These are phyloP conservation scores for Hetaerina americana DNA, from an alignment of 1,140 invertebrate species.

Conservation along the genomic window DNA sequence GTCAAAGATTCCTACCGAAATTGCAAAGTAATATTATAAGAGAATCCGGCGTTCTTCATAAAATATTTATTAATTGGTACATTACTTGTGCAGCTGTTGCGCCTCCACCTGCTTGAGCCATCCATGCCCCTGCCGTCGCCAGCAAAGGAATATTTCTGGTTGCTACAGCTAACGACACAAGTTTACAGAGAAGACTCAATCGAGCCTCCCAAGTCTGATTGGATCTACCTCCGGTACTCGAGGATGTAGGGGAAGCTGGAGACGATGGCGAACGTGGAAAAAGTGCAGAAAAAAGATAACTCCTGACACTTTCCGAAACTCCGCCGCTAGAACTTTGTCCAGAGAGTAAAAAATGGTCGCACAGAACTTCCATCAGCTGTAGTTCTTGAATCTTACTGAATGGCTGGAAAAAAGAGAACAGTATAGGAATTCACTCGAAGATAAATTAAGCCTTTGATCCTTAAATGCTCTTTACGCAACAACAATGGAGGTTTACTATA, in stretches of 20 bases:
- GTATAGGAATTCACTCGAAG: neutral
- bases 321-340: constrained; percentile 13
- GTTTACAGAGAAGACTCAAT: constrained; percentile 55
- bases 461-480: no score
- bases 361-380: constrained; percentile 58
- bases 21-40: no score
- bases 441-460: no score
- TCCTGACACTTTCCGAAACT: constrained; percentile 36
- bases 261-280: constrained; percentile 29
- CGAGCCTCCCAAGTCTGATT: constrained; percentile 44
- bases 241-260: neutral
- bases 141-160: constrained; percentile 56
- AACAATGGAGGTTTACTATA: no score
- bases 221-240: constrained; percentile 30
- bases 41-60: no score
- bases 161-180: constrained; percentile 63
- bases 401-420: constrained; percentile 18
- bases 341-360: constrained; percentile 54
- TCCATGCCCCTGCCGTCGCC: constrained; percentile 65
- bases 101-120: constrained; percentile 22
- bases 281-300: constrained; percentile 64
- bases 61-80: no score
- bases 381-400: constrained; percentile 55
- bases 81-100: neutral
- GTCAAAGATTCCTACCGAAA: no score